phyloP scores from a whole-genome alignment of 2,797 vertebrate species.

The Prunella strophiata region DNA sequence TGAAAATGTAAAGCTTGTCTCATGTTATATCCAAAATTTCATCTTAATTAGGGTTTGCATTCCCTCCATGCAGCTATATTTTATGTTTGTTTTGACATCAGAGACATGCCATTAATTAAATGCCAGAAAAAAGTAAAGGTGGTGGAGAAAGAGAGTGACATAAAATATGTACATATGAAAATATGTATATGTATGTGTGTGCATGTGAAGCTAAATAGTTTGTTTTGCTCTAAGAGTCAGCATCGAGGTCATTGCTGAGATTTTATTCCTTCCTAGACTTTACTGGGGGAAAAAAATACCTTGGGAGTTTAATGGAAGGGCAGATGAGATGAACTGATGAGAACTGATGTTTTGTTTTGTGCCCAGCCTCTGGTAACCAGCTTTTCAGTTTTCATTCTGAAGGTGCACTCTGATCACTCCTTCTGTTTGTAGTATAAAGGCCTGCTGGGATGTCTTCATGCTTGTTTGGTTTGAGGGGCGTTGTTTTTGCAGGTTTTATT shows the following conservation, averaged over 20 bases:
- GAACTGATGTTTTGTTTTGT: not conserved
- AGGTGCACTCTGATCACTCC: not conserved
- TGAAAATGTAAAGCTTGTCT: conserved; percentile 72
- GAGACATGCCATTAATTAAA: conserved; percentile 74
- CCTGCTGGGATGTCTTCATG: not conserved
- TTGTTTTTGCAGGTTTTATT: not conserved
- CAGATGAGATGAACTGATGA: not conserved
- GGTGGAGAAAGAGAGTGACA: conserved; percentile 68
- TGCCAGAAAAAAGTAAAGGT: conserved; percentile 72
- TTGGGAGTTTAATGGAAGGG: not conserved
- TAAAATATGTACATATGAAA: conserved; percentile 69
- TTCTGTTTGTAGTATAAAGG: not conserved
- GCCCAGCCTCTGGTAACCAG: not conserved
- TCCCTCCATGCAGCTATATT: conserved; percentile 64
- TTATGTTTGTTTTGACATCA: conserved; percentile 76
- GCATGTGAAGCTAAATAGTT: conserved; percentile 13
- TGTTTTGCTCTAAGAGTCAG: conserved; percentile 16
- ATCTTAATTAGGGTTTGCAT: conserved; percentile 74
- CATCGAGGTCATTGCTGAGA: not conserved
- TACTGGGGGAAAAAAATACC: not conserved
- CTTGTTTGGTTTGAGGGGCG: not conserved
- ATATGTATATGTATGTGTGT: not conserved
- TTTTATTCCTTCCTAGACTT: conserved; percentile 9
- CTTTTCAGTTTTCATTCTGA: not conserved
- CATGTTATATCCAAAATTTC: conserved; percentile 66